Evolutionary conservation across 2,113 vertebrate species (phyloP).

Genomic region (Megaceryle maxima): DNA sequence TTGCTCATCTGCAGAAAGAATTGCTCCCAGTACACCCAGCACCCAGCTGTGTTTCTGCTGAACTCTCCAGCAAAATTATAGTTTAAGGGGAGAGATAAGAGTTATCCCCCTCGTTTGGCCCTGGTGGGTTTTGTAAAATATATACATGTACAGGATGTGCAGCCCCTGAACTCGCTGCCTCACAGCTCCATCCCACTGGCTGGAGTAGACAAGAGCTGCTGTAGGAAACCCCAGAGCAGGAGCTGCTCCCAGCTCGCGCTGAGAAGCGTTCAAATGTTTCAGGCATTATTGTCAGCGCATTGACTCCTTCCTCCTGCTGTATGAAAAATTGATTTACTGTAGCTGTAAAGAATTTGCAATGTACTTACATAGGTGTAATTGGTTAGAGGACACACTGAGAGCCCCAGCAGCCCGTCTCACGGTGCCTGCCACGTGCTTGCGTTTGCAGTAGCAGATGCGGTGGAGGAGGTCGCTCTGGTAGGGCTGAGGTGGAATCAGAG

Average conservation of each 20-base stretch:
- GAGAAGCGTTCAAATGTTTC: background rate
- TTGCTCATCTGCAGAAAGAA: background rate
- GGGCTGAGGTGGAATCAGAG: background rate
- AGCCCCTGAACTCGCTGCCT: background rate
- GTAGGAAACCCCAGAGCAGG: background rate
- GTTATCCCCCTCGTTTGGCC: background rate
- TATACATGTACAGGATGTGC: background rate
- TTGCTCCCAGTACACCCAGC: too few species aligned
- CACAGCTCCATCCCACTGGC: background rate
- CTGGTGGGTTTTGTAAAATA: background rate
- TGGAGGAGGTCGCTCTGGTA: background rate
- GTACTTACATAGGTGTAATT: background rate
- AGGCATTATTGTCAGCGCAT: background rate
- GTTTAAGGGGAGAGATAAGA: background rate
- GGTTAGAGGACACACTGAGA: background rate
- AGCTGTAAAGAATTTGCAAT: background rate
- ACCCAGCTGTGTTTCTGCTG: background rate
- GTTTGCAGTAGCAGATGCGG: background rate
- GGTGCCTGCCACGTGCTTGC: background rate
- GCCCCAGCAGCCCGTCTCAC: background rate
- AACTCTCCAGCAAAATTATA: background rate
- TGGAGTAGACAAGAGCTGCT: rapidly evolving
- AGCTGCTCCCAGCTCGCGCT: rapidly evolving
- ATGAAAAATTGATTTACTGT: background rate
- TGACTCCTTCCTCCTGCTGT: background rate